Conservation (phyloP, 1,140 invertebrate genomes). For the Lordiphosa collinella region DNA sequence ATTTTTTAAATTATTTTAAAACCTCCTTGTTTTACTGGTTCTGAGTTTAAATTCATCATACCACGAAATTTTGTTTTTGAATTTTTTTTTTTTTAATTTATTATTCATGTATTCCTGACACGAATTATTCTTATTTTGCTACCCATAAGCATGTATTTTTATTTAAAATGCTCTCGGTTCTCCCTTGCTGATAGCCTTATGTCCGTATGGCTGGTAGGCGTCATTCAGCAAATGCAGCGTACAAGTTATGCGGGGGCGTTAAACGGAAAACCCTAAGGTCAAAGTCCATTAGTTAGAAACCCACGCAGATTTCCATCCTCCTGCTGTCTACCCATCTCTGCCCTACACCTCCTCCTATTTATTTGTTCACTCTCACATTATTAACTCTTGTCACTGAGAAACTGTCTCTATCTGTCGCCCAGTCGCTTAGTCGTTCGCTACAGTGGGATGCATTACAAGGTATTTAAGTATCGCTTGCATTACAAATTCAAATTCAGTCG, state of each 20-base stretch:
- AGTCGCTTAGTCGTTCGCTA: background rate
- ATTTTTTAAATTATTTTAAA: no score
- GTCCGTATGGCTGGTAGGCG: no score
- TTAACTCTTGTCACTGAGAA: conserved; percentile 22
- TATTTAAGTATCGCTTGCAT: conserved; percentile 68
- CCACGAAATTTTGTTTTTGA: no score
- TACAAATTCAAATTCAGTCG: conserved; percentile 59
- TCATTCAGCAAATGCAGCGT: no score
- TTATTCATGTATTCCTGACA: no score
- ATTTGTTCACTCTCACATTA: conserved; percentile 11
- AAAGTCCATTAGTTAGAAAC: conserved; percentile 33
- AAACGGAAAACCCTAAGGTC: conserved; percentile 9
- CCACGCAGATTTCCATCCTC: conserved; percentile 28
- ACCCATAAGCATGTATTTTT: no score
- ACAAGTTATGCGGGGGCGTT: background rate
- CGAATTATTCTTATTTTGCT: no score
- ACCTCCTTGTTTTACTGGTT: no score
- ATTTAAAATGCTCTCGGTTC: no score
- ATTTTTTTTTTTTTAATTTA: no score
- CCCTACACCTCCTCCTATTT: background rate
- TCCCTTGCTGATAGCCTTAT: no score
- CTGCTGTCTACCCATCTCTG: background rate
- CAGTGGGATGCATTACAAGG: conserved; percentile 4
- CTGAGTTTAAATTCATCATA: no score
- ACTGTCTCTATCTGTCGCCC: conserved; percentile 1